Percentiles rank a stretch among this genome's conserved stretches.
Evolutionary conservation across 2,888 invertebrate genomes (phyloP).

Genomic region (Meiosimyza decipiens): DNA sequence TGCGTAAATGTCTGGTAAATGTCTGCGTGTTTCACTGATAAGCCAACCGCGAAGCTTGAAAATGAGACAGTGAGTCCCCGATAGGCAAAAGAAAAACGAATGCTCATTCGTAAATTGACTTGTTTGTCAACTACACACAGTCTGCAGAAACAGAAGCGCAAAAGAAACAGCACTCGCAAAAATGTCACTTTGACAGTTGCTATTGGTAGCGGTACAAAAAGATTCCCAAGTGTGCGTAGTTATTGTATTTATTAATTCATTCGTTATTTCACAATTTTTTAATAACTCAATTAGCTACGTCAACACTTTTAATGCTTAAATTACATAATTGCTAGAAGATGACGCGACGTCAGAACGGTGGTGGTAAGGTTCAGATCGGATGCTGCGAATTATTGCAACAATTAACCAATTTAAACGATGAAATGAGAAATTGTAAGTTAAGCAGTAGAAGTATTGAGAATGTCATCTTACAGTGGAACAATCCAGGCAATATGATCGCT

Average conservation of each 20-base stretch:
- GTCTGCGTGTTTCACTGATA: neutral
- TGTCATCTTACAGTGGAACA: no score
- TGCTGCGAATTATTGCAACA: slow-evolving; percentile 7
- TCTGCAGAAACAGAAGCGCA: neutral
- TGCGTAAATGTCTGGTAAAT: slow-evolving; percentile 18
- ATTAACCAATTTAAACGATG: slow-evolving; percentile 15
- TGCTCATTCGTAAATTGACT: neutral
- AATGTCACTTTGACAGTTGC: slow-evolving; percentile 26
- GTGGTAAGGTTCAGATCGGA: neutral
- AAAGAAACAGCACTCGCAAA: neutral
- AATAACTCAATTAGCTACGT: slow-evolving; percentile 39
- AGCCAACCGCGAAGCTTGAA: neutral
- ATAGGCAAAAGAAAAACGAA: neutral
- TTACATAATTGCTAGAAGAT: neutral
- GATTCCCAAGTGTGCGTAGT: slow-evolving; percentile 38
- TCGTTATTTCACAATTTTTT: neutral
- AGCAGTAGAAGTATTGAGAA: no score
- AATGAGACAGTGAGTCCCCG: neutral
- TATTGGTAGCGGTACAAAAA: neutral
- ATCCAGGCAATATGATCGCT: no score
- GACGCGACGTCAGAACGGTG: neutral
- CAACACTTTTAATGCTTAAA: slow-evolving; percentile 10
- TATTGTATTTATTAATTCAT: slow-evolving; percentile 36
- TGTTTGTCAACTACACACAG: neutral
- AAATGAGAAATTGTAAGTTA: no score